Evolutionary conservation across 2,888 invertebrate genomes (phyloP), one percentile per base, ranked within the genome.

Genomic region (Mimachlamys varia): DNA sequence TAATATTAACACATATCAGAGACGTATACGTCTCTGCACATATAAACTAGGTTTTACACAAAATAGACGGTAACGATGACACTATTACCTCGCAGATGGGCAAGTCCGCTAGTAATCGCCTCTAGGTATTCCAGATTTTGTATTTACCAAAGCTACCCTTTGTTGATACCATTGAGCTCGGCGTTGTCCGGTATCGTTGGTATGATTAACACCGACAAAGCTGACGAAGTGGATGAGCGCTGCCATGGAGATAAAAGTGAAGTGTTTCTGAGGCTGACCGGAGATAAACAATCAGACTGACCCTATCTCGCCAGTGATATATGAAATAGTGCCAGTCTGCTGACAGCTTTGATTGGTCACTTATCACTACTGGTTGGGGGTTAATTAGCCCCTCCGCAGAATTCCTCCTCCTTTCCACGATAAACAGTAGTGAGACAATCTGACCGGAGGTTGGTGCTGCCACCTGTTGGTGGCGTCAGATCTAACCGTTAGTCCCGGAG

Each of bases 381-480:
- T 76, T 76, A 76, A 76, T 76, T 76, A 76, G 76, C 76, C 33
- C 33, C 10, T 76, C 76, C 3, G 33, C 76, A 27, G 33, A 27
- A 33, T 76, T 33, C 76, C 7, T 33, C 27, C 33, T 12, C 27
- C 33, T 7, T 33, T 76, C 33, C 27, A 0, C 33, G 76, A 76
- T 76, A n/a, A n/a, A 76, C 7, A 4, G 76, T 76, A 33, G 10
- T 13, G 27, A 12, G 76, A 22, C 27, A 33, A 76, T 76, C 76
- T 76, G 76, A 33, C 76, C 76, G 76, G 76, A 33, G 33, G 12
- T 7, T 76, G 12, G 76, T 76, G 76, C 76, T 76, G 33, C 76
- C 76, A 76, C 76, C 76, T 76, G 76, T 76, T 76, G 76, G 76
- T 33, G 76, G 76, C 22, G 76, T 76, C 76, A 76, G 27, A 76